Conservation (phyloP, 2,113 vertebrate species). For the Tragelaphus buxtoni region DNA sequence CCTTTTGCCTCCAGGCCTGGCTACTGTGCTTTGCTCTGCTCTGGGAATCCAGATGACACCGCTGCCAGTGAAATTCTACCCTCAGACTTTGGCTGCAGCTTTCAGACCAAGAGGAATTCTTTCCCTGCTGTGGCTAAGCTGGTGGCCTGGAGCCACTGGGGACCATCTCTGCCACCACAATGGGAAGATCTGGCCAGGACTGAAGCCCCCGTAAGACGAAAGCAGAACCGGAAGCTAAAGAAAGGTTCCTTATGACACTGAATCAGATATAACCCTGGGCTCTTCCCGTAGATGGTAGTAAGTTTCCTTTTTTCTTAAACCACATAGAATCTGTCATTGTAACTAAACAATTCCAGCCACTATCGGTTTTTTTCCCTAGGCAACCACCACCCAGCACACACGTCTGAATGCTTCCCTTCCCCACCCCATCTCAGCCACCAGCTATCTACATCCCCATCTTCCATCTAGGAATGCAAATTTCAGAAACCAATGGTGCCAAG, state of each 20-base stretch:
- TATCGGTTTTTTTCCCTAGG: neutral
- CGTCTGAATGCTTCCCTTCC: neutral
- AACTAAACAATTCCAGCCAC: neutral
- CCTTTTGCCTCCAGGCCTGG: neutral
- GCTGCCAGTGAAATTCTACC: neutral
- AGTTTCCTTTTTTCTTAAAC: neutral
- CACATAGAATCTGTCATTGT: neutral
- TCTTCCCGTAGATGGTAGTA: neutral
- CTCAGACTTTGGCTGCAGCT: neutral
- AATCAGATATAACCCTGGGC: neutral
- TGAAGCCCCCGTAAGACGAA: neutral
- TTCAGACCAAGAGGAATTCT: neutral
- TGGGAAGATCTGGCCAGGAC: neutral
- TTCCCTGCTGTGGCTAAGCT: neutral
- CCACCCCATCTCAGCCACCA: neutral
- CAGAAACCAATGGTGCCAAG: neutral
- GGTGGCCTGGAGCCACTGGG: neutral
- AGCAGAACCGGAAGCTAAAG: neutral
- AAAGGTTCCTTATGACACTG: neutral
- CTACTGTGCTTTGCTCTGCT: neutral
- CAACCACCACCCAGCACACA: neutral
- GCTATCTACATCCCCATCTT: neutral
- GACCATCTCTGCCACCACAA: neutral
- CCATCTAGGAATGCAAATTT: constrained; percentile 43
- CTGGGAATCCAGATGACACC: neutral